Conservation (phyloP, 2,113 vertebrate species). For the Ciconia boyciana region DNA sequence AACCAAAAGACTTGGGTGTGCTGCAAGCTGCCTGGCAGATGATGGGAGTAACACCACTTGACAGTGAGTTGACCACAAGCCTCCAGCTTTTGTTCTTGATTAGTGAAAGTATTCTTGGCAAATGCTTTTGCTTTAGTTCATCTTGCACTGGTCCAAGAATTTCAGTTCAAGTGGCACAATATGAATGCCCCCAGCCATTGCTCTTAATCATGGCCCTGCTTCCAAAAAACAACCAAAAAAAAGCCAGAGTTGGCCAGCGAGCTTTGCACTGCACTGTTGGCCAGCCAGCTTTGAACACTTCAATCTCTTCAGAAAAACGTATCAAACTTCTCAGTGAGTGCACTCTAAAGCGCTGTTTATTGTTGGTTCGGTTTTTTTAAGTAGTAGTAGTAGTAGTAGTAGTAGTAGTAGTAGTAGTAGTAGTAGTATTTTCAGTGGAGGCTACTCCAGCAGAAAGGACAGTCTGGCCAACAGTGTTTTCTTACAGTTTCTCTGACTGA, state of each 20-base stretch:
- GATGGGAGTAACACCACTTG: not conserved
- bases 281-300: not conserved
- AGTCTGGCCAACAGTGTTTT: not conserved
- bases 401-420: too few species aligned
- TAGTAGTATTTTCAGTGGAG: not conserved
- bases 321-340: not conserved
- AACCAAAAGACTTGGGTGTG: not conserved
- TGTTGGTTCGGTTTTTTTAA: not conserved
- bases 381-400: not conserved
- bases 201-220: slow-evolving; percentile 21
- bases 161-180: slow-evolving; percentile 45
- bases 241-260: not conserved
- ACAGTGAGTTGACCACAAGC: not conserved
- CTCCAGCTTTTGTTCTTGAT: slow-evolving; percentile 16
- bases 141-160: slow-evolving; percentile 42
- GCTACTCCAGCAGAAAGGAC: not conserved
- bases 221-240: not conserved
- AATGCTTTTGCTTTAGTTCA: slow-evolving; percentile 37
- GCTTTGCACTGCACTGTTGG: not conserved
- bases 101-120: slow-evolving; percentile 35
- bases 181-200: not conserved
- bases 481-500: not conserved
- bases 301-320: not conserved
- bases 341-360: not conserved
- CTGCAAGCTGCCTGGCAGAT: not conserved